A percentile compares a stretch with the other conserved stretches of the same genome.
These are phyloP conservation scores for Cheilosia grossa DNA, from an alignment of 2,888 invertebrate species.

Conservation along the genomic window DNA sequence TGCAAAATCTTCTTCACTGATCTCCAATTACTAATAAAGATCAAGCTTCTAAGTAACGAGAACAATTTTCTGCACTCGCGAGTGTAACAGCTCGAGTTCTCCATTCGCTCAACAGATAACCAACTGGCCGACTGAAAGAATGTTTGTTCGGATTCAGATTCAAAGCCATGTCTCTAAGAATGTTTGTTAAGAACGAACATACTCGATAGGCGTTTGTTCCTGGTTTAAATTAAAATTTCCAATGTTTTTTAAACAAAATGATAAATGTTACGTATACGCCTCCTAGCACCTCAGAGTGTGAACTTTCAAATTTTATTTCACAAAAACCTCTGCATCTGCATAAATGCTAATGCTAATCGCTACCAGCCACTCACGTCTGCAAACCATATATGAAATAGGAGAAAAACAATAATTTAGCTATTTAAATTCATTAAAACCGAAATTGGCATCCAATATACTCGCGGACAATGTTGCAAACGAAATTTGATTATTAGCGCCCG, in stretches of 20 bases:
- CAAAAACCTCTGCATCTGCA: not conserved
- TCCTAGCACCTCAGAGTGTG: not conserved
- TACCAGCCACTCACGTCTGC: not conserved
- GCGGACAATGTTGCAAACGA: slow-evolving; percentile 40
- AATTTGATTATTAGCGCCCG: slow-evolving; percentile 19
- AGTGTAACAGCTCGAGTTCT: too few relatives aligned
- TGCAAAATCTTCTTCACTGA: too few relatives aligned
- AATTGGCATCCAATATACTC: slow-evolving; percentile 12
- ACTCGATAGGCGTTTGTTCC: not conserved
- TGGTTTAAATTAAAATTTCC: not conserved
- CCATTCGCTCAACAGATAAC: too few relatives aligned
- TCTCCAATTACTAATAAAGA: too few relatives aligned
- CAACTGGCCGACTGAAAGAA: too few relatives aligned
- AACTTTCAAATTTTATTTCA: slow-evolving; percentile 22
- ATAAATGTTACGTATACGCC: slow-evolving; percentile 56
- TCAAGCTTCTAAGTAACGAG: too few relatives aligned
- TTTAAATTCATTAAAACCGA: slow-evolving; percentile 29
- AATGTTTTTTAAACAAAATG: not conserved
- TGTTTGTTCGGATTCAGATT: too few relatives aligned
- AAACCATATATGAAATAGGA: not conserved
- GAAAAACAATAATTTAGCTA: slow-evolving; percentile 8
- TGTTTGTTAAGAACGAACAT: too few relatives aligned
- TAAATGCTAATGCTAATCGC: not conserved
- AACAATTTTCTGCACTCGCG: too few relatives aligned
- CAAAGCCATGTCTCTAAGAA: too few relatives aligned